phyloP scores from a whole-genome alignment of 2,113 vertebrate genomes.

The Halichoerus grypus region DNA sequence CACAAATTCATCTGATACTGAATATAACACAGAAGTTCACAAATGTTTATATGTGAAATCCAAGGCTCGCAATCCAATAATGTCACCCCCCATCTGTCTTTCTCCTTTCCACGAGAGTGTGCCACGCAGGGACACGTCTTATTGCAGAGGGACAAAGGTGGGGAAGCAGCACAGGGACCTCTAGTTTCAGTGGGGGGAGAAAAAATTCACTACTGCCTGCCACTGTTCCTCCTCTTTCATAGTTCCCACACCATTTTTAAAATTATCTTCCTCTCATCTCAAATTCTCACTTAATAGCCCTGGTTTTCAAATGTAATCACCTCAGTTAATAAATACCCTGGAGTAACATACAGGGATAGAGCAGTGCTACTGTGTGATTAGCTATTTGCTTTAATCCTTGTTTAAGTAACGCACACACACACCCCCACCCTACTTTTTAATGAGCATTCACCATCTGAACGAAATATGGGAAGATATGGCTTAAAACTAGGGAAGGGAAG shows the following conservation, averaged over 20 bases:
- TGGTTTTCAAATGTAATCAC: background rate
- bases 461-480: background rate
- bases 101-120: background rate
- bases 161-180: background rate
- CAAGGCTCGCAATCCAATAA: background rate
- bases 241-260: background rate
- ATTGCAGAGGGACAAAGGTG: background rate
- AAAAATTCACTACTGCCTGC: no score
- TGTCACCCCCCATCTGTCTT: accelerated
- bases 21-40: background rate
- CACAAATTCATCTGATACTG: background rate
- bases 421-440: background rate
- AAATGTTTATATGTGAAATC: background rate
- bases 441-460: background rate
- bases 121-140: no score
- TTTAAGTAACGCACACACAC: constrained; percentile 15
- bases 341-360: background rate
- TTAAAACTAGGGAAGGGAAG: background rate
- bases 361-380: background rate
- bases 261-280: background rate
- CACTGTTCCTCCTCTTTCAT: background rate
- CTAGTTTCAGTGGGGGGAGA: background rate
- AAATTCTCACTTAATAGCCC: background rate
- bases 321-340: background rate
- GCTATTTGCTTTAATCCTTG: background rate